Conservation (phyloP, 2,113 vertebrate genomes). For the Galemys pyrenaicus region DNA sequence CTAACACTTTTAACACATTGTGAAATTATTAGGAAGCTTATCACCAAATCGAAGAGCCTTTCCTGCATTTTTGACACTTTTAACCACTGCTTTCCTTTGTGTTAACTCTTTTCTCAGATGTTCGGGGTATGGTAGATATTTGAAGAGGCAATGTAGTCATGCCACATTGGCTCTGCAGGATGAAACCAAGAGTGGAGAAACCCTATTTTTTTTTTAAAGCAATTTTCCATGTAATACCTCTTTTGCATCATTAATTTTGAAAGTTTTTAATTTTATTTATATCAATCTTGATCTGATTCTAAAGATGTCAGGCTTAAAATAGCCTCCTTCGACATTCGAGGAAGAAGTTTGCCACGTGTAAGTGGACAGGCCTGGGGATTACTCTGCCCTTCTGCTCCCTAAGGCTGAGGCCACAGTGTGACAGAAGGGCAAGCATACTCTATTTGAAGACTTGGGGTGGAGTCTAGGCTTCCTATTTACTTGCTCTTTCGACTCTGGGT, state of each 20-base stretch:
- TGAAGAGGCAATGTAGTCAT: not conserved
- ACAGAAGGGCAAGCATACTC: not conserved
- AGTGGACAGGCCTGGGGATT: not conserved
- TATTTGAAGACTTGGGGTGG: not conserved
- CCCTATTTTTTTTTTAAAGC: not conserved
- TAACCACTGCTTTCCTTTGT: slow-evolving; percentile 6
- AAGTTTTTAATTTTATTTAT: not conserved
- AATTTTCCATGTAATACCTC: not conserved
- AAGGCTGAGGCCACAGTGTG: not conserved
- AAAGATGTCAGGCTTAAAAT: slow-evolving; percentile 43
- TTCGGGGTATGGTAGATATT: not conserved
- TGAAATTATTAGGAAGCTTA: slow-evolving; percentile 21
- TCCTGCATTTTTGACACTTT: not conserved
- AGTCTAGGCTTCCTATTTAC: slow-evolving; percentile 12
- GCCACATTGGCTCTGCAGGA: not conserved
- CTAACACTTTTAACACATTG: not conserved
- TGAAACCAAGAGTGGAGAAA: not conserved
- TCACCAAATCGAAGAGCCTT: not conserved
- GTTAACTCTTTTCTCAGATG: not conserved
- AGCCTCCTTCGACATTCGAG: not conserved
- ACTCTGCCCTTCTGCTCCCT: not conserved
- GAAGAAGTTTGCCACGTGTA: not conserved
- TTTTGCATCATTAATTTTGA: slow-evolving; percentile 11
- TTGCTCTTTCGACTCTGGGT: slow-evolving; percentile 31
- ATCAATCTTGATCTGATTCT: slow-evolving; percentile 7